Evolutionary conservation across 2,888 invertebrate species (phyloP), one percentile per base, ranked within the genome.

Genomic region (Dolichomitus sp.): DNA sequence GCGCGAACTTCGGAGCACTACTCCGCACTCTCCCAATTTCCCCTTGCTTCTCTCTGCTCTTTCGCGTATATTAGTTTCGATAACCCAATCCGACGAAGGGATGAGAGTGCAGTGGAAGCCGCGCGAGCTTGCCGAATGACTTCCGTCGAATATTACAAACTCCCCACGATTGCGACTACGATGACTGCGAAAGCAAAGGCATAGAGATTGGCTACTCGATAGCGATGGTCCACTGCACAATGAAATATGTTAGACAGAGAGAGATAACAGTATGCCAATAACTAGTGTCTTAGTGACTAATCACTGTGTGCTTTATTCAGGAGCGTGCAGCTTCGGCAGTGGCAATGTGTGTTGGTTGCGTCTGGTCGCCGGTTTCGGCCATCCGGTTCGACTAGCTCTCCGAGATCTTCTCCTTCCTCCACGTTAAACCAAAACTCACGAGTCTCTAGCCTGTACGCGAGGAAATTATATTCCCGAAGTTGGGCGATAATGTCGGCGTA

Each of bases 11-110:
- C 59, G 68, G n/a, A 63, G 65, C 23, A 42, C 65, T 7, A 37
- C 61, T 66, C 27, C 54, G 33, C 59, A 63, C 57, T 66, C 17
- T 27, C 19, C 33, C 42, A 40, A 42, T 72, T 52, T 42, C 23
- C n/a, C 45, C 27, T 12, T 40, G 40, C 54, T 37, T 57, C 65
- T 57, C 61, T 19, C 54, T n/a, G 37, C 75, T 78, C 74, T 61
- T 70, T 76, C 72, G 66, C 75, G 66, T 75, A 79, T 80, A 83
- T 83, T 83, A 83, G 80, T 80, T 83, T 76, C 73, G 73, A 83
- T 83, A 80, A 77, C 82, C 61, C 80, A 48, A 77, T 80, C 76
- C 77, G 63, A 57, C 40, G 17, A 19, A n/a, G 65, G 33, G 70
- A 61, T 59, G 70, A 61, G 75, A 54, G 61, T 65, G 33, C 17